Evolutionary conservation across 1,140 invertebrate genomes (phyloP).

Genomic region (Dendroctonus ponderosae): DNA sequence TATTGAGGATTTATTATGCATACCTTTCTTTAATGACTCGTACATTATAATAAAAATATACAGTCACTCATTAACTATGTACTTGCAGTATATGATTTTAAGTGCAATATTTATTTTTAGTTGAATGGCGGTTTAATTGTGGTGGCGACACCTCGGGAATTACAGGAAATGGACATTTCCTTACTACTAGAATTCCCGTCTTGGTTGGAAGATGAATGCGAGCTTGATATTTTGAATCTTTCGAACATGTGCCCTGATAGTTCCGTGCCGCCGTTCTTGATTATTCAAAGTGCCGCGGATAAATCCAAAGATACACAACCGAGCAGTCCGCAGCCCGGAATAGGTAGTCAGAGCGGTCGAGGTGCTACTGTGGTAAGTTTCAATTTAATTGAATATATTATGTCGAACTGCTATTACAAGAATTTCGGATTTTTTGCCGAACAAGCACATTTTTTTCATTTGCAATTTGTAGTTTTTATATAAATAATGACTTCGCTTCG

Average conservation of each 20-base stretch:
- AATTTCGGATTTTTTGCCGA: too few relatives aligned
- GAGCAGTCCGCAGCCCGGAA: slow-evolving; percentile 63
- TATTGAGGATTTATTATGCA: too few relatives aligned
- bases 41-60: too few relatives aligned
- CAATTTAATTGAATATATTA: slow-evolving; percentile 1
- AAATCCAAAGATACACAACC: slow-evolving; percentile 55
- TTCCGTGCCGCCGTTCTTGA: slow-evolving; percentile 79
- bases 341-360: slow-evolving; percentile 81
- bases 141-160: slow-evolving; percentile 90
- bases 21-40: too few relatives aligned
- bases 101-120: slow-evolving; percentile 51
- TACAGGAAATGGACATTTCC: slow-evolving; percentile 97
- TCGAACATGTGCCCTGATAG: slow-evolving; percentile 64
- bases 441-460: too few relatives aligned
- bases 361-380: slow-evolving; percentile 82
- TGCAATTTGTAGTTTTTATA: too few relatives aligned
- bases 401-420: too few relatives aligned
- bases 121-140: slow-evolving; percentile 81
- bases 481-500: too few relatives aligned
- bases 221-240: slow-evolving; percentile 86
- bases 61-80: neutral
- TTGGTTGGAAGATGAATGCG: slow-evolving; percentile 94
- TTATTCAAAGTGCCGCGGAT: slow-evolving; percentile 86
- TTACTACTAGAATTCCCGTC: slow-evolving; percentile 82
- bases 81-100: neutral